A percentile compares a stretch with the other conserved stretches of the same genome.
Evolutionary conservation across 2,888 invertebrate genomes (phyloP).

Genomic region (Leptinotarsa rubiginosa): DNA sequence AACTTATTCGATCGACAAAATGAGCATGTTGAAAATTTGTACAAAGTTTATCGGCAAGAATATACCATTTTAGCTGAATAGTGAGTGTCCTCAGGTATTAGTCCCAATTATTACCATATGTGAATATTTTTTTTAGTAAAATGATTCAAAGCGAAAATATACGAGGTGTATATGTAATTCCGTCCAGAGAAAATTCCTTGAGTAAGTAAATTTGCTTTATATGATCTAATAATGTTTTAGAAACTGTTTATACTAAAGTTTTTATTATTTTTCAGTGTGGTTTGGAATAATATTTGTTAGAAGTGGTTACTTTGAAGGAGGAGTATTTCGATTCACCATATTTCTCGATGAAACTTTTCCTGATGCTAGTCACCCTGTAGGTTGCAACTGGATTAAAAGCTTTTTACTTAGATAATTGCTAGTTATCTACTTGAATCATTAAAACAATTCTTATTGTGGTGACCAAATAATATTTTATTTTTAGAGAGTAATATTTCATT

Average conservation of each 20-base stretch:
- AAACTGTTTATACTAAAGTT: neutral
- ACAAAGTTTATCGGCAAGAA: constrained; percentile 85
- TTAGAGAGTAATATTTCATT: constrained; percentile 86
- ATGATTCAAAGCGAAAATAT: constrained; percentile 87
- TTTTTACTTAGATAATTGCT: neutral
- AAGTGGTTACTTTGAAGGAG: constrained; percentile 89
- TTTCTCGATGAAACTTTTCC: constrained; percentile 90
- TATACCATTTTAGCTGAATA: constrained; percentile 93
- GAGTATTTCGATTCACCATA: constrained; percentile 90
- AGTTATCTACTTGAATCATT: neutral
- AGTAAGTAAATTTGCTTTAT: constrained; percentile 70
- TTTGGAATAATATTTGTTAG: constrained; percentile 91
- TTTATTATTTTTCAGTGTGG: constrained; percentile 76
- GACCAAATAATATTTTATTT: constrained; percentile 44
- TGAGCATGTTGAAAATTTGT: constrained; percentile 73
- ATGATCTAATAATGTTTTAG: no score
- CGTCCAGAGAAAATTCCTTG: constrained; percentile 85
- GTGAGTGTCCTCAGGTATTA: constrained; percentile 70
- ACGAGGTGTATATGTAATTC: constrained; percentile 92
- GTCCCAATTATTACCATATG: neutral
- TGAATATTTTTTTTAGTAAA: constrained; percentile 72
- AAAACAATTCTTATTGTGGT: neutral
- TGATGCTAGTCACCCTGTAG: constrained; percentile 83
- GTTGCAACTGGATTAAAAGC: constrained; percentile 56
- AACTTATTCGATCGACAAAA: constrained; percentile 72